Conservation (phyloP, 1,140 invertebrate genomes). For the Oedothorax gibbosus region DNA sequence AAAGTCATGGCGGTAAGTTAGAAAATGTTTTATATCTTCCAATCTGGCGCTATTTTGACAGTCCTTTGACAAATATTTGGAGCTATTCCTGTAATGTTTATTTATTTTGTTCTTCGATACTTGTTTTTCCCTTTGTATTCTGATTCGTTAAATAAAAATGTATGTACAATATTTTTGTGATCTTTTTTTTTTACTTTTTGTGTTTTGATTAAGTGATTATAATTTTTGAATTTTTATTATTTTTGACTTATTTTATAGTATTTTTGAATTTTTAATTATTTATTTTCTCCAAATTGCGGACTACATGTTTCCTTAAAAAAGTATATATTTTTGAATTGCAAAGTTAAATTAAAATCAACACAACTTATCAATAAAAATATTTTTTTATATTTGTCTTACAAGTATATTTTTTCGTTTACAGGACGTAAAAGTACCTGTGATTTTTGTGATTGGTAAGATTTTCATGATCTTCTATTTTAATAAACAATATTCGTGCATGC, state of each 20-base stretch:
- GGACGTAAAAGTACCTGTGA: constrained; percentile 49
- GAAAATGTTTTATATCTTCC: constrained; percentile 4
- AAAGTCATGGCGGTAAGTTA: constrained; percentile 56
- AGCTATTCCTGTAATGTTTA: too few species aligned
- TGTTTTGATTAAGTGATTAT: too few species aligned
- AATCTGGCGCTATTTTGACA: neutral
- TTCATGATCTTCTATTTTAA: neutral
- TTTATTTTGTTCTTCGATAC: neutral
- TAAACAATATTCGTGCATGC: neutral
- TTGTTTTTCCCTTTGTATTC: neutral
- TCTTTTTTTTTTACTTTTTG: too few species aligned
- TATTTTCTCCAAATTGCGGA: too few species aligned
- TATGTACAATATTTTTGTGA: too few species aligned
- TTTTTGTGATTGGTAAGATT: constrained; percentile 54
- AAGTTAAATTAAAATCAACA: too few species aligned
- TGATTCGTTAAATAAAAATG: neutral
- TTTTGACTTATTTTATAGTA: too few species aligned
- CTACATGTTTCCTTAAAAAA: too few species aligned
- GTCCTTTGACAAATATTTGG: neutral
- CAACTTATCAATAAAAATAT: neutral
- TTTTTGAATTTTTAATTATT: too few species aligned
- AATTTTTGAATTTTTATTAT: too few species aligned
- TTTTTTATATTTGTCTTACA: neutral
- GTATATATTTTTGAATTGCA: too few species aligned
- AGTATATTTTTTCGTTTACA: constrained; percentile 17